Evolutionary conservation across 2,113 vertebrate species (phyloP).

Genomic region (Phasianus colchicus): DNA sequence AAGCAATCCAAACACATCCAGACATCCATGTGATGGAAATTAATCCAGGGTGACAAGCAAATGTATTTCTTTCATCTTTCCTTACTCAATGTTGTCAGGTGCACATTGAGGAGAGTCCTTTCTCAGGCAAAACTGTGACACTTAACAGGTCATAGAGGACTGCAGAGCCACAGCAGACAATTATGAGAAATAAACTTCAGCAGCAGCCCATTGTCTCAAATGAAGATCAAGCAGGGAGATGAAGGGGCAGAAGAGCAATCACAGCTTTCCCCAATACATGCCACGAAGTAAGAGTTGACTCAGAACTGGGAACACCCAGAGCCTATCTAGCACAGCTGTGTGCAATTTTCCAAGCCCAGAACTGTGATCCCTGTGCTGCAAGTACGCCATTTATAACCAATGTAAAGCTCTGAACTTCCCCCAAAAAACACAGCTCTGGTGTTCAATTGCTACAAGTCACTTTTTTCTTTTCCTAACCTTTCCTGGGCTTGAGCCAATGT

Average conservation of each 20-base stretch:
- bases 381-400: not conserved
- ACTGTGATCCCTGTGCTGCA: not conserved
- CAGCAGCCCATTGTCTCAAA: not conserved
- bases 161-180: not conserved
- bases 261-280: not conserved
- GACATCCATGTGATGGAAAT: not conserved
- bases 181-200: not conserved
- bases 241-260: not conserved
- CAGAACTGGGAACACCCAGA: not conserved
- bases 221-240: not conserved
- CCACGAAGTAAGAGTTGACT: not conserved
- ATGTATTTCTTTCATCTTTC: not conserved
- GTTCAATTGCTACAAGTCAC: not conserved
- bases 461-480: not conserved
- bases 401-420: not conserved
- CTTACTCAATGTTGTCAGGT: not conserved
- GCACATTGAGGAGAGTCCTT: fast-evolving
- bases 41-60: not conserved
- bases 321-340: not conserved
- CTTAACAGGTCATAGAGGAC: not conserved
- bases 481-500: not conserved
- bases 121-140: not conserved
- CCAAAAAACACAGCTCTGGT: not conserved
- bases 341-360: not conserved
- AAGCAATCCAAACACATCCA: not conserved